A percentile compares a stretch with the other conserved stretches of the same genome.
Conservation (phyloP, 2,888 invertebrate genomes). For the Hymenopus coronatus region DNA sequence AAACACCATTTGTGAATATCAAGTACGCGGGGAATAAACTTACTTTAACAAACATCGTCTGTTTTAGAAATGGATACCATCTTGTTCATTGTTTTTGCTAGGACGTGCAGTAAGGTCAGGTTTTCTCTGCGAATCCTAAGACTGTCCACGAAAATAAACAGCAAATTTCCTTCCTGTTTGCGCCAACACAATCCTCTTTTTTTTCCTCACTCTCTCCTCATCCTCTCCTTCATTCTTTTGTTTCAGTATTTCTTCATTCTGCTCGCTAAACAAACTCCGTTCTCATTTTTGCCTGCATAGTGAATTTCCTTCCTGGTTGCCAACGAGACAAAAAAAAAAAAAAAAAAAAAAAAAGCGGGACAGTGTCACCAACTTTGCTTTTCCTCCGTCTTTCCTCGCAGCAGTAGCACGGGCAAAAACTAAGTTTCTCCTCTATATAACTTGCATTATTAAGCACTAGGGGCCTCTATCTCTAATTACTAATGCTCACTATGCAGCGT, state of each 20-base stretch:
- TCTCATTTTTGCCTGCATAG: not conserved
- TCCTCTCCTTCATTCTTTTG: not conserved
- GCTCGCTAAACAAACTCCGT: not conserved
- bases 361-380: not conserved
- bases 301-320: not conserved
- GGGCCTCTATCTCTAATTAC: not conserved
- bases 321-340: not conserved
- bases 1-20: too few relatives aligned
- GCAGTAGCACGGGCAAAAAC: not conserved
- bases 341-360: not conserved
- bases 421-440: not conserved
- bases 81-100: too few relatives aligned
- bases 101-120: not conserved
- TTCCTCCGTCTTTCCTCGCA: not conserved
- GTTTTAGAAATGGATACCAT: too few relatives aligned
- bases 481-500: not conserved
- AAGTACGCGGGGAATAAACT: too few relatives aligned
- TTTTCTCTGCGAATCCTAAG: not conserved
- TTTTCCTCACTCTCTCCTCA: too few relatives aligned
- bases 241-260: not conserved
- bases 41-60: too few relatives aligned
- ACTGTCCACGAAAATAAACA: not conserved
- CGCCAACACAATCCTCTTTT: not conserved
- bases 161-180: not conserved
- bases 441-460: not conserved